Conservation (phyloP, 2,113 vertebrate genomes). For the Grantiella picta region DNA sequence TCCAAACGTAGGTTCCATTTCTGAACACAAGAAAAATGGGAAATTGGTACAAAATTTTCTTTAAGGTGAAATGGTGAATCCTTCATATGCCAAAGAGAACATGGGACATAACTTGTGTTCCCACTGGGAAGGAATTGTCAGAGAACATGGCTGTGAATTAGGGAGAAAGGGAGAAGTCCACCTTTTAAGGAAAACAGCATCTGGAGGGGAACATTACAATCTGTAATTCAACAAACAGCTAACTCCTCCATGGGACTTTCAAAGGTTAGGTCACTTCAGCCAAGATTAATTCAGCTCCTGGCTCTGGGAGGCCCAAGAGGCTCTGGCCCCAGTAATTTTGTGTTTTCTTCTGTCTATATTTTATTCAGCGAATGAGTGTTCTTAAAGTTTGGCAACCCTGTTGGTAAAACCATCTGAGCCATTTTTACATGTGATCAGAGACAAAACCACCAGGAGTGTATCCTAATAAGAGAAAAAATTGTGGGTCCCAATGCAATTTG, state of each 20-base stretch:
- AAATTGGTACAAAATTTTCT: neutral
- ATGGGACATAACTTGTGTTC: neutral
- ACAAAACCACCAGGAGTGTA: neutral
- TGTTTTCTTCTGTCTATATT: neutral
- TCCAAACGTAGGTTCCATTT: neutral
- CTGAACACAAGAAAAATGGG: neutral
- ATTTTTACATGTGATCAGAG: neutral
- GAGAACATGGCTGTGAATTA: neutral
- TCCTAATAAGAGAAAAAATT: neutral
- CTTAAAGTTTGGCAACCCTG: neutral
- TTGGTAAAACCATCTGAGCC: neutral
- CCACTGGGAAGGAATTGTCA: neutral
- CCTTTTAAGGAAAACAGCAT: neutral
- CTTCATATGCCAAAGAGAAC: neutral
- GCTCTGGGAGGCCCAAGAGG: neutral
- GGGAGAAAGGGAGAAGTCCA: neutral
- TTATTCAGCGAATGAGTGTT: neutral
- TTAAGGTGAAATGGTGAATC: neutral
- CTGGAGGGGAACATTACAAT: neutral
- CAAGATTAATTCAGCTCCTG: neutral
- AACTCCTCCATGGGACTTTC: neutral
- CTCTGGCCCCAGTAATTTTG: neutral
- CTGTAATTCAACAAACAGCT: neutral
- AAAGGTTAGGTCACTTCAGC: neutral
- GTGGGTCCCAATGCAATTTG: neutral